These are phyloP conservation scores for Rhinoderma darwinii DNA, from an alignment of 2,113 vertebrate species.

Conservation along the genomic window DNA sequence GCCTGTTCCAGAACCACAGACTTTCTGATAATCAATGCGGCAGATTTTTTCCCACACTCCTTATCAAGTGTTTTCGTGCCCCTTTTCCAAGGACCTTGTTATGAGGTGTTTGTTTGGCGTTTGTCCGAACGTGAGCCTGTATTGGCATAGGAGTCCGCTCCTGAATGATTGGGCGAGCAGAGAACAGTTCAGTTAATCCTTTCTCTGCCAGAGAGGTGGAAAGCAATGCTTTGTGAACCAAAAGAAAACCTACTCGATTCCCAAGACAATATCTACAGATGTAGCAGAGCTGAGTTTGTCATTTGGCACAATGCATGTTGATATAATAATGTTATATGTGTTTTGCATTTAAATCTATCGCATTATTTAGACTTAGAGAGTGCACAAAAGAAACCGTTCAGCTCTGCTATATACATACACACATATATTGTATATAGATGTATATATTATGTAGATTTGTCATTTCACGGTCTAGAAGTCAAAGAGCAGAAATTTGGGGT, in stretches of 20 bases:
- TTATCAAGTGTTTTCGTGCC: slow-evolving; percentile 58
- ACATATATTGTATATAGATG: no score
- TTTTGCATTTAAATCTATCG: no score
- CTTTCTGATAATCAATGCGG: slow-evolving; percentile 52
- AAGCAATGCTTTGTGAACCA: neutral
- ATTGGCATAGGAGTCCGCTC: neutral
- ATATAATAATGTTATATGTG: no score
- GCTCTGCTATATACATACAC: no score
- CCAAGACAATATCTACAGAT: no score
- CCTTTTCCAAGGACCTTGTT: slow-evolving; percentile 47
- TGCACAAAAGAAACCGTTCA: no score
- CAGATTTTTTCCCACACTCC: slow-evolving; percentile 57
- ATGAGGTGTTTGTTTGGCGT: slow-evolving; percentile 52
- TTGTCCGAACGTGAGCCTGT: slow-evolving; percentile 31
- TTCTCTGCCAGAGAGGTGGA: neutral
- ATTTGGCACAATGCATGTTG: neutral
- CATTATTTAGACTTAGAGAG: no score
- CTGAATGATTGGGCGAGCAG: slow-evolving; percentile 8
- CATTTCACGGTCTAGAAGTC: no score
- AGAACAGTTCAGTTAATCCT: neutral
- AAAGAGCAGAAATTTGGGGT: no score
- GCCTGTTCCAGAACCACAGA: slow-evolving; percentile 9
- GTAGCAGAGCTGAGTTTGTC: neutral
- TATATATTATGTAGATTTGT: no score
- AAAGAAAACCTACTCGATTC: neutral